Evolutionary conservation across 2,888 invertebrate species (phyloP), one percentile per base, ranked within the genome.

Genomic region (Perdita meconis): DNA sequence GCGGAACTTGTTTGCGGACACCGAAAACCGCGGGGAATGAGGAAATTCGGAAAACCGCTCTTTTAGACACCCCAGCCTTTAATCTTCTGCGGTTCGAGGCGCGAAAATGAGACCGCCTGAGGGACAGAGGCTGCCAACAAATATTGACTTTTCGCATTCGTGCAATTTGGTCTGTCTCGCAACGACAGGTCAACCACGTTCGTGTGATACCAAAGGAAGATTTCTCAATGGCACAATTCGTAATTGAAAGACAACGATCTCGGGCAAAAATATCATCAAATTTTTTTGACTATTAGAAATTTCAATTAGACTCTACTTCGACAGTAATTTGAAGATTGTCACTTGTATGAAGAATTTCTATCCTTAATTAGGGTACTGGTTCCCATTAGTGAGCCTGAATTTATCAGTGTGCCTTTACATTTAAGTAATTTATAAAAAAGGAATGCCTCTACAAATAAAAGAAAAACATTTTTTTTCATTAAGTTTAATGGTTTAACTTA

Each of bases 61-160:
- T 64, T 30, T 57, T 53, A 13, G n/a, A 57, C 34, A 1, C 24
- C 40, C n/a, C 16, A 3, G 69, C 40, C 63, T 65, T 65, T 73
- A 56, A 75, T 73, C 74, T 73, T 42, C 71, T 10, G 6, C 24
- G 24, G 19, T 36, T 12, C 16, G 0, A 26, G 19, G 3, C 19
- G 34, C 19, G n/a, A 13, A 42, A 34, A 22, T 12, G 47, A 53
- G 38, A 60, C 24, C 19, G 36, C 40, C n/a, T 13, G 19, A 53
- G 30, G 16, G 36, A 30, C 16, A 0, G 59, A 50, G n/a, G 66
- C 50, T 50, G 55, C 16, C 74, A 38, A 66, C 64, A 76, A 76
- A 76, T 66, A 74, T 74, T 76, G 74, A 66, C 74, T 44, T 50
- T 42, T 66, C 66, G 12, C 55, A 22, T 3, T 19, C 24, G 40